A percentile compares a stretch with the other conserved stretches of the same genome.
Conservation (phyloP, 2,113 vertebrate species). For the Epinephelus fuscoguttatus region DNA sequence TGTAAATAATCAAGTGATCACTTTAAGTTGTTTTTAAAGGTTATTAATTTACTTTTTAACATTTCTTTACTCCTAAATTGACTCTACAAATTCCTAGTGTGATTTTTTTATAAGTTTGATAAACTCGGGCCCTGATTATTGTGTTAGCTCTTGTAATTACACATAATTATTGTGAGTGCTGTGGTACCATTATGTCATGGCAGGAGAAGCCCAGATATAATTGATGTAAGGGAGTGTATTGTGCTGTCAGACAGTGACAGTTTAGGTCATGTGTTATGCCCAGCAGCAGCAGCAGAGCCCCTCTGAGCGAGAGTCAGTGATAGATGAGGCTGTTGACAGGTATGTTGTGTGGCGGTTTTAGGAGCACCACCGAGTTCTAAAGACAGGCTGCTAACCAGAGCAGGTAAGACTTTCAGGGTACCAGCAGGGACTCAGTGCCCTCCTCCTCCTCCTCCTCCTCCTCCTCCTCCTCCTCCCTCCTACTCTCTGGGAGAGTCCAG, state of each 20-base stretch:
- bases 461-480: constrained; percentile 9
- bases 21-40: not conserved
- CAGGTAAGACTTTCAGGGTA: constrained; percentile 79
- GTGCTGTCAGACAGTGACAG: not conserved
- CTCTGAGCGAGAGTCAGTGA: constrained; percentile 35
- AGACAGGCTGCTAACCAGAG: constrained; percentile 56
- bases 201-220: not conserved
- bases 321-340: constrained; percentile 67
- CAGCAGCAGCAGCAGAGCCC: constrained; percentile 7
- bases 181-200: not conserved
- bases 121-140: not conserved
- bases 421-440: constrained; percentile 30
- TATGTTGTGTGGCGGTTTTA: constrained; percentile 80
- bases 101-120: not conserved
- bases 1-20: not conserved
- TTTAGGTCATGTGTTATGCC: not conserved
- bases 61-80: not conserved
- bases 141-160: not conserved
- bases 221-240: not conserved
- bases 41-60: not conserved
- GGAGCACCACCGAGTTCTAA: constrained; percentile 82
- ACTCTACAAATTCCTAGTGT: not conserved
- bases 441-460: not conserved
- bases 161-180: not conserved
- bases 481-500: constrained; percentile 21